Base-by-base conservation (phyloP, 2,113 vertebrate genomes). In the Oceanites oceanicus region DNA sequence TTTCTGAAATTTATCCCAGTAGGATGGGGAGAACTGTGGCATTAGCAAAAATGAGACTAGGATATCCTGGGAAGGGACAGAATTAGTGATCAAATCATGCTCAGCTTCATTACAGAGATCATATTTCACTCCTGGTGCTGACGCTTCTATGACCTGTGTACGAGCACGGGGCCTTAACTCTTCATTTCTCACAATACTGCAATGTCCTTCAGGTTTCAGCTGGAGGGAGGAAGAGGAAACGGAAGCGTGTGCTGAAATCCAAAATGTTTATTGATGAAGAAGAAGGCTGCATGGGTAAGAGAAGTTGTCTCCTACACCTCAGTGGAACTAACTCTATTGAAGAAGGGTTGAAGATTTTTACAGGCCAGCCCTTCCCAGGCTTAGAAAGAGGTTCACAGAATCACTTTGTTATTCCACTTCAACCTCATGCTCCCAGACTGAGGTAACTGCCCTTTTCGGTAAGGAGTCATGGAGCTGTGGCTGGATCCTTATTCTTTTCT, bases 231-330 rank as follows among this genome's bases (percentile, higher is more conserved):
- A 98, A 61, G 72, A 98, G 99, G 97, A 99, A 98, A 92, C 97
- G 99, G 94, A 99, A 98, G 82, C 98, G 98, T 1, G 99, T 99
- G 76, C 94, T 99, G 90, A 99, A 99, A 95, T 98, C 99, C 55
- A 97, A 66, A 11, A 99, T 97, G 5, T 99, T 98, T 66, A 0
- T 98, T 59, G 99, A 99, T 2, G 98, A 96, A 0, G 98, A 97
- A 0, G 99, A 99, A 11, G 99, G 98, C 81, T 98, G 98, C 91
- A 99, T 99, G 1, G 99, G 99, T 99, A 98, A 97, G 98, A 27
- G 22, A 36, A 14, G 19, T 29, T 81, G 40, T 22, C 47, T 71
- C 61, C 44, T 38, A 2, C 30, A 7, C 32, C 58, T n/a, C 32
- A 4, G 5, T 29, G 74, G 12, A 34, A 20, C 44, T 52, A 15